phyloP scores from a whole-genome alignment of 2,113 vertebrate species.

The Apaloderma vittatum region DNA sequence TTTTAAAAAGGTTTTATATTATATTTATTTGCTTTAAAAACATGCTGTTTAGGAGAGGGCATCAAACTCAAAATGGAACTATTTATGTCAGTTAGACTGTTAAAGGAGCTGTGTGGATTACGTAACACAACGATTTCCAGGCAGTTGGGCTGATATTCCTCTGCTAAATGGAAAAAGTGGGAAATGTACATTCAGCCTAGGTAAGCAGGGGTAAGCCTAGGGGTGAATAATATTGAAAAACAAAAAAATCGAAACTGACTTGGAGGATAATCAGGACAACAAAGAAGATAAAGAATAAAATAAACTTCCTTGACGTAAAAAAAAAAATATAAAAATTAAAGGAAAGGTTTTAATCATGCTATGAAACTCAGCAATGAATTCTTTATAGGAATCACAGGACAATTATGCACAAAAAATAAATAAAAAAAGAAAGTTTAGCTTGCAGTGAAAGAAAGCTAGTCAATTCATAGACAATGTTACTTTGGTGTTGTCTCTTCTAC shows the following conservation, averaged over 20 bases:
- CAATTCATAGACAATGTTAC: not conserved
- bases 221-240: not conserved
- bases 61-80: not conserved
- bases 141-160: not conserved
- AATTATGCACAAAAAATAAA: not conserved
- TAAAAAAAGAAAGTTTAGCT: not conserved
- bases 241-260: not conserved
- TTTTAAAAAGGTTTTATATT: not conserved
- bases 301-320: not conserved
- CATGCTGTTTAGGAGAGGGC: not conserved
- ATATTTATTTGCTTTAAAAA: not conserved
- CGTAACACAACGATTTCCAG: not conserved
- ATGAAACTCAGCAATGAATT: not conserved
- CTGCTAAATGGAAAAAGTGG: not conserved
- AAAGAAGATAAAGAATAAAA: not conserved
- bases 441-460: not conserved
- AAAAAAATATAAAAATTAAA: not conserved
- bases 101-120: not conserved
- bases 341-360: not conserved
- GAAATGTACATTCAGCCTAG: not conserved
- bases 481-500: not conserved
- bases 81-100: not conserved
- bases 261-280: not conserved
- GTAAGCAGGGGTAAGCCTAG: not conserved
- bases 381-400: not conserved